Evolutionary conservation across 2,888 invertebrate genomes (phyloP), one percentile per base, ranked within the genome.

Genomic region (Drosophila lacicola): DNA sequence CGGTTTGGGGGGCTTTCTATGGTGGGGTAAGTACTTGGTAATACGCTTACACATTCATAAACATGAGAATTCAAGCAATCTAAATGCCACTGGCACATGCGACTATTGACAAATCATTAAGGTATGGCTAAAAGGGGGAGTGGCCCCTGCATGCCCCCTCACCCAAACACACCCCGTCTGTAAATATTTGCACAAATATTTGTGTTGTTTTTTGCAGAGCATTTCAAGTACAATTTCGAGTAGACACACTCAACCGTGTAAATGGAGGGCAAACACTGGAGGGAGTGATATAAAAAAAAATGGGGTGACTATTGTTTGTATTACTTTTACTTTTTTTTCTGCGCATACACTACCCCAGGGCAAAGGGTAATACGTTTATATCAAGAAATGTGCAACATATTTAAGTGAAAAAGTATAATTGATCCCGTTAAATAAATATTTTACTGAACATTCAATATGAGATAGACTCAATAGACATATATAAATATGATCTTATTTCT

Each of bases 71-170:
- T 74, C 45, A 61, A 54, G 64, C 74, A 68, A 75, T 73, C 39
- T 70, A 79, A 74, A 78, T 41, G 67, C 60, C 68, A 76, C 39
- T 50, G 66, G 55, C 78, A 76, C 69, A 73, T 69, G 76, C 73
- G 63, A 51, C 77, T 80, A 78, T 80, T 80, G 79, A 80, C 79
- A 80, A 80, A 80, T 80, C 79, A 80, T 80, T 80, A 80, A 71
- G 78, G 74, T 63, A 74, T 56, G 45, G 10, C 64, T 21, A 41
- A 39, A 45, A 29, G 10, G 14, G 45, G 51, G 42, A 46, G 62
- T 46, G 41, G 55, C 6, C 36, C 8, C 39, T 51, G 21, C 25
- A 8, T 8, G 51, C 9, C 25, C 25, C 4, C 41, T 19, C 13
- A 0, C 5, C 21, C 10, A 13, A 34, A 37, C n/a, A 25, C 17